Evolutionary conservation across 35 echinoderm and acorn worm species (phyloP).

Genomic region (Eucidaris tribuloides): DNA sequence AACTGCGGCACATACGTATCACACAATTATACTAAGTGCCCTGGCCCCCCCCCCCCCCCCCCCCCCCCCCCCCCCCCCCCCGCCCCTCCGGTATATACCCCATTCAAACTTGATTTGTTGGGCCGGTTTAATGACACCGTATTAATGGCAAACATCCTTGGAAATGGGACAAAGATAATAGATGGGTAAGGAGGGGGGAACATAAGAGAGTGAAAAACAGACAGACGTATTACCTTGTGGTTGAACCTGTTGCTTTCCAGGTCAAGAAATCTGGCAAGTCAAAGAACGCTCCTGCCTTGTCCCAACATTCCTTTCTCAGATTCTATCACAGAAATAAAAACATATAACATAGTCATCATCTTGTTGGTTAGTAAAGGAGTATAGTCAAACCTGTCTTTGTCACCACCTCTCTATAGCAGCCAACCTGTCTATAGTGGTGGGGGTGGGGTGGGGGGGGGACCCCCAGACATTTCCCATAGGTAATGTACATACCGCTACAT

Average conservation of each 20-base stretch:
- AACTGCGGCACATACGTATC: no score
- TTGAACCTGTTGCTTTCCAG: conserved; percentile 73
- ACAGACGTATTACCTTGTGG: conserved; percentile 44
- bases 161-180: not conserved
- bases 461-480: no score
- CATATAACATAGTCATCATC: not conserved
- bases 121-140: no score
- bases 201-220: not conserved
- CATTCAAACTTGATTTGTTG: not conserved
- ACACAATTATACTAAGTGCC: no score
- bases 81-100: no score
- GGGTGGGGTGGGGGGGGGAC: no score
- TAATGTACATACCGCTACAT: no score
- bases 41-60: no score
- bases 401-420: not conserved
- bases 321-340: conserved; percentile 23
- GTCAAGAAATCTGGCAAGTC: conserved; percentile 96
- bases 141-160: no score
- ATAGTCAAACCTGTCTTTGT: not conserved
- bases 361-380: not conserved
- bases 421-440: no score
- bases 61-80: no score
- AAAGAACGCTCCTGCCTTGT: conserved; percentile 80
- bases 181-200: no score
- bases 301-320: conserved; percentile 55